Percentiles rank a stretch among this genome's conserved stretches.
Conservation (phyloP, 1,140 invertebrate species). For the Diachasmimorpha longicaudata region DNA sequence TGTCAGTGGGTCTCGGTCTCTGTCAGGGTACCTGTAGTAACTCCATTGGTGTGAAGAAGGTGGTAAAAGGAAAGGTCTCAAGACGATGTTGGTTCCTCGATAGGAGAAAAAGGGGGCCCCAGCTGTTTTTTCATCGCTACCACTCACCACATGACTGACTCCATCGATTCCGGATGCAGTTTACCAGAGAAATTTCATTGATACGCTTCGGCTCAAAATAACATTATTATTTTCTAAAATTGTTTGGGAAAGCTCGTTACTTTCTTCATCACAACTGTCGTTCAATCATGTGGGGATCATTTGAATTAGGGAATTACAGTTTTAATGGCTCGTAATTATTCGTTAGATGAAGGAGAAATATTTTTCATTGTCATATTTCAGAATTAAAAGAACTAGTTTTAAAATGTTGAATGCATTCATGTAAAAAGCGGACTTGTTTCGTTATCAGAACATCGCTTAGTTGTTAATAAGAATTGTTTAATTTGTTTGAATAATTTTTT, state of each 20-base stretch:
- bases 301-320: too few relatives aligned
- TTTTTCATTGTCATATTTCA: too few relatives aligned
- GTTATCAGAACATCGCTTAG: too few relatives aligned
- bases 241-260: background rate
- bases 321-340: too few relatives aligned
- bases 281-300: too few relatives aligned
- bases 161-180: constrained; percentile 22
- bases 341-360: too few relatives aligned
- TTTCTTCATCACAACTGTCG: too few relatives aligned
- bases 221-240: background rate
- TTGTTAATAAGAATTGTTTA: too few relatives aligned
- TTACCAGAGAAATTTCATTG: constrained; percentile 16
- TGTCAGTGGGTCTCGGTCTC: constrained; percentile 59
- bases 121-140: background rate
- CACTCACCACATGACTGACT: constrained; percentile 5
- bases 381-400: too few relatives aligned
- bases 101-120: background rate
- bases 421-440: too few relatives aligned
- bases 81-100: background rate
- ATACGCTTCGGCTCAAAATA: background rate
- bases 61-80: background rate
- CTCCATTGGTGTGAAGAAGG: constrained; percentile 17
- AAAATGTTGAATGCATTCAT: too few relatives aligned
- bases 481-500: too few relatives aligned
- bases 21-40: constrained; percentile 40